phyloP scores from a whole-genome alignment of 2,113 vertebrate species.

The Uropsilus gracilis region DNA sequence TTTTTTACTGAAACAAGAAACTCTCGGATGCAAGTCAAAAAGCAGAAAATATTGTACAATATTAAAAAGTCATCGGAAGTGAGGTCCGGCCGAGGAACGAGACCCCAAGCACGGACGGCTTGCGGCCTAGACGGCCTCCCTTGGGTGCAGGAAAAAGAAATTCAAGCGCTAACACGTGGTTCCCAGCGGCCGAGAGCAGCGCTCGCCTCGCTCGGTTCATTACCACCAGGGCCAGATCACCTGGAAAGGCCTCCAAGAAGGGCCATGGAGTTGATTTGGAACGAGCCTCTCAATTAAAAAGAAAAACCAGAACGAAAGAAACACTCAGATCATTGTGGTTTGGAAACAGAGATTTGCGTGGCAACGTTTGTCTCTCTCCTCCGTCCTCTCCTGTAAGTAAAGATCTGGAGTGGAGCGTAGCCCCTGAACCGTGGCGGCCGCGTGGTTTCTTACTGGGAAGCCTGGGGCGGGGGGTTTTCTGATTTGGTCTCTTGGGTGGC shows the following conservation, averaged over 20 bases:
- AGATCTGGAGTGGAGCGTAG: not conserved
- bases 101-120: slow-evolving; percentile 86
- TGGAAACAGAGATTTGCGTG: slow-evolving; percentile 83
- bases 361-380: slow-evolving; percentile 66
- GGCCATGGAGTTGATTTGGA: slow-evolving; percentile 75
- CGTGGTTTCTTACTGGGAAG: slow-evolving; percentile 90
- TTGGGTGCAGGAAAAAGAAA: slow-evolving; percentile 71
- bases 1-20: slow-evolving; percentile 91
- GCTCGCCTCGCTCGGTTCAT: slow-evolving; percentile 66
- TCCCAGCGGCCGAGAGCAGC: slow-evolving; percentile 70
- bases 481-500: slow-evolving; percentile 95
- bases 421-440: too few relatives aligned
- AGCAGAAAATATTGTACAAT: slow-evolving; percentile 88
- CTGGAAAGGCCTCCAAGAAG: slow-evolving; percentile 79
- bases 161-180: slow-evolving; percentile 71
- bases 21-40: slow-evolving; percentile 88
- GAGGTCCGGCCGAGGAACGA: slow-evolving; percentile 63
- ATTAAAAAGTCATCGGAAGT: slow-evolving; percentile 87
- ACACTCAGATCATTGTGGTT: slow-evolving; percentile 75
- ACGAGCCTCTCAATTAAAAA: slow-evolving; percentile 81
- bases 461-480: slow-evolving; percentile 96
- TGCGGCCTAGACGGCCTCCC: slow-evolving; percentile 79
- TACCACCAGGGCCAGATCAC: slow-evolving; percentile 81
- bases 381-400: slow-evolving; percentile 67
- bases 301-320: slow-evolving; percentile 59